Evolutionary conservation across 2,797 vertebrate species (phyloP).

Genomic region (Dendrocincla tyrannina): DNA sequence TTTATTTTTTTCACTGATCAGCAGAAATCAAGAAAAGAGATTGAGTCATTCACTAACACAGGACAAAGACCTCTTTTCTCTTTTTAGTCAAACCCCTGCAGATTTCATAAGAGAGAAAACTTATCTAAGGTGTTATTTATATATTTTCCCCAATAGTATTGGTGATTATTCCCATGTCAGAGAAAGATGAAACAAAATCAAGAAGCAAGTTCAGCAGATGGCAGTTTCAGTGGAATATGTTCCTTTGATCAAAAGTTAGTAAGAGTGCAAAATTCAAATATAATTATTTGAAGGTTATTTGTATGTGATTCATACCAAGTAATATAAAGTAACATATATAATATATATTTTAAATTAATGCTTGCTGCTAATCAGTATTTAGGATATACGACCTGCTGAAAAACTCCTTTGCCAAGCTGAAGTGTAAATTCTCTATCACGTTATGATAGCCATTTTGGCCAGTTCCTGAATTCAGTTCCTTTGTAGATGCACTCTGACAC

Average conservation of each 20-base stretch:
- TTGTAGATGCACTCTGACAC: not conserved
- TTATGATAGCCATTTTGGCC: not conserved
- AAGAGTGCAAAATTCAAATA: not conserved
- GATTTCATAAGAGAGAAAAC: not conserved
- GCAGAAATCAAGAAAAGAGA: not conserved
- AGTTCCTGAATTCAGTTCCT: not conserved
- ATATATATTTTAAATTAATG: not conserved
- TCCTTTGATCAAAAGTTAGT: slow-evolving; percentile 3
- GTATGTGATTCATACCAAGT: not conserved
- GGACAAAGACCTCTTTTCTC: not conserved
- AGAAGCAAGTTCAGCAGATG: not conserved
- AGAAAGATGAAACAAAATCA: slow-evolving; percentile 10
- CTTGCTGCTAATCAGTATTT: not conserved
- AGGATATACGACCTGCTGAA: not conserved
- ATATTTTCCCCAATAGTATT: not conserved
- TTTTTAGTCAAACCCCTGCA: not conserved
- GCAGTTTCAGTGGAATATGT: not conserved
- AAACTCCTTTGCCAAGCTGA: not conserved
- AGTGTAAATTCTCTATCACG: not conserved
- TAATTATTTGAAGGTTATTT: not conserved
- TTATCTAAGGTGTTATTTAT: not conserved
- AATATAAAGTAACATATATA: not conserved
- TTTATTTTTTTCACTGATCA: not conserved
- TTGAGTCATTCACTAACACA: not conserved
- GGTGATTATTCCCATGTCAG: not conserved